Base-by-base conservation (phyloP, 2,888 invertebrate genomes). In the Drosophila austrosaltans region DNA sequence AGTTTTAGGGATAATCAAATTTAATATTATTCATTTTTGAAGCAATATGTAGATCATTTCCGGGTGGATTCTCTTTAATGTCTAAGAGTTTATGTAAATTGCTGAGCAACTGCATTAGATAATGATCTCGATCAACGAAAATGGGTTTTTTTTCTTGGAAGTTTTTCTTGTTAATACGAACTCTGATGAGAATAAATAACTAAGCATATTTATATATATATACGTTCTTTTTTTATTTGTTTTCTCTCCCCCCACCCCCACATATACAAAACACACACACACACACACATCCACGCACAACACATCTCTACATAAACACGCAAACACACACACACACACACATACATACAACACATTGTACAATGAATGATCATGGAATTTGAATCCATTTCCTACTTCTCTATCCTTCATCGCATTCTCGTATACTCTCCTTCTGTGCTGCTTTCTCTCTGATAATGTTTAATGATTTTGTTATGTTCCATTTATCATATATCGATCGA, bases 131-230 rank as follows among this genome's bases (percentile, higher is more conserved):
- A 3, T 10, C 10, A 40, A 40, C 3, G 40, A 40, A 16, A 16
- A 16, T 16, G 16, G 16, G 16, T 16, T 16, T 48, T 20, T 10
- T 36, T 36, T 36, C 8, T 8, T 8, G 1, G 2, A 48, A 25
- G 3, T 22, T 48, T 48, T 6, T 48, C 16, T 16, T 16, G 16
- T 16, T 48, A 48, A 48, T 48, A 48, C 48, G 25, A 25, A 25
- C 48, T 48, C 48, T 48, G 48, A 61, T 36, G 75, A 69, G 56
- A 75, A 67, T 56, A 63, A 72, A 79, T 72, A 82, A 85, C 74
- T 82, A 78, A 83, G 83, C 87, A 76, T 86, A 76, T 79, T 80
- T 80, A 84, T 70, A 80, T 85, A 79, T 76, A 64, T 81, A 60
- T 81, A 73, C 59, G 78, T 66, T 78, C 62, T 77, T 68, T 76